Percentiles rank a stretch among this genome's conserved stretches.
Evolutionary conservation across 2,113 vertebrate species (phyloP).

Genomic region (Plecturocebus donacophilus): DNA sequence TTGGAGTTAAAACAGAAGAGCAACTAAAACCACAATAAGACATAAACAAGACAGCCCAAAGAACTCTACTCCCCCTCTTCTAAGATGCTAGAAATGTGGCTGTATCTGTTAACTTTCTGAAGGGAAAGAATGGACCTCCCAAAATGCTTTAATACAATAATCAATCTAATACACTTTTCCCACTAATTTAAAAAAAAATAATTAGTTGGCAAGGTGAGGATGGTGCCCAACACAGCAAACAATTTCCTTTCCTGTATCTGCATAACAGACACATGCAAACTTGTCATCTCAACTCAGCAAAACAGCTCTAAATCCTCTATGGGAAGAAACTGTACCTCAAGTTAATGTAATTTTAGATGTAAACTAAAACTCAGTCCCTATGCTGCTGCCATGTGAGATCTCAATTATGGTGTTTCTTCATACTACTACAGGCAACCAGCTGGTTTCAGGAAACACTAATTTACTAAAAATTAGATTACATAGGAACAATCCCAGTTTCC

Average conservation of each 20-base stretch:
- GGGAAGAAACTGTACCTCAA: not conserved
- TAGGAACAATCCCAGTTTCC: not conserved
- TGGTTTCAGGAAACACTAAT: not conserved
- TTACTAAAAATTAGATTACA: not conserved
- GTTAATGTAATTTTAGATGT: not conserved
- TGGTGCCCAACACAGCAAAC: not conserved
- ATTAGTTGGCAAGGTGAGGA: constrained; percentile 21
- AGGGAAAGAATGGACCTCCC: not conserved
- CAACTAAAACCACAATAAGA: constrained; percentile 2
- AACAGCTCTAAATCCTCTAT: not conserved
- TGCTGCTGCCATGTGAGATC: not conserved
- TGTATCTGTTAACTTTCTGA: not conserved
- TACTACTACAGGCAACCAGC: not conserved
- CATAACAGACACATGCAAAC: not conserved
- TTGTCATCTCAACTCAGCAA: not conserved
- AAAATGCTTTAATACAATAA: not conserved
- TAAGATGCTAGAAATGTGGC: not conserved
- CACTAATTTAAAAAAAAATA: constrained; percentile 1
- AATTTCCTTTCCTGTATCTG: not conserved
- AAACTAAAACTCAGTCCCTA: not conserved
- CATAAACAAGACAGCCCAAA: not conserved
- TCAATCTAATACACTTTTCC: not conserved
- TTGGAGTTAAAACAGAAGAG: constrained; percentile 2
- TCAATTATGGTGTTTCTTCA: constrained; percentile 10
- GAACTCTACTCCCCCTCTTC: not conserved